Evolutionary conservation across 2,113 vertebrate genomes (phyloP).

Genomic region (Saguinus midas): DNA sequence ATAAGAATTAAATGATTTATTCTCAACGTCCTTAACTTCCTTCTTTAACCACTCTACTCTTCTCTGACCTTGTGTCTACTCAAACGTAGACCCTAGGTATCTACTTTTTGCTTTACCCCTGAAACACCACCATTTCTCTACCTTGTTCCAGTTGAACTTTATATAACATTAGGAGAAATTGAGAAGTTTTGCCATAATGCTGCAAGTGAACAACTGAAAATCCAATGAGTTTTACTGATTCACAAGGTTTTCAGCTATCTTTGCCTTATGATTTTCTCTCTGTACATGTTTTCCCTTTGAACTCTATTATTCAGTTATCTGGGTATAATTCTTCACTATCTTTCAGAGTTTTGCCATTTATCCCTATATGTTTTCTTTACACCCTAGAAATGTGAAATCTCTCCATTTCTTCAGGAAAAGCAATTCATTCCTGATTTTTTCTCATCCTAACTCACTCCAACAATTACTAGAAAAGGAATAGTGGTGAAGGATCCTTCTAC

Average conservation of each 20-base stretch:
- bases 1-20: not conserved
- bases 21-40: not conserved
- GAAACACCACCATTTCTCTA: not conserved
- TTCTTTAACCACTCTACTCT: not conserved
- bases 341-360: not conserved
- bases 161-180: not conserved
- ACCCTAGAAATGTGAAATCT: not conserved
- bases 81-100: not conserved
- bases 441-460: not conserved
- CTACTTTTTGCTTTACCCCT: not conserved
- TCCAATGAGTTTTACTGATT: not conserved
- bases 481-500: fast-evolving
- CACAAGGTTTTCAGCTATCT: not conserved
- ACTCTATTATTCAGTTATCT: not conserved
- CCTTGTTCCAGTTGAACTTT: not conserved
- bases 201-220: not conserved
- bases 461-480: not conserved
- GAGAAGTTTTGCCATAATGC: not conserved
- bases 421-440: not conserved
- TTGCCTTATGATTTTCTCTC: not conserved
- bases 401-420: not conserved
- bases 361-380: not conserved
- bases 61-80: not conserved
- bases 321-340: not conserved
- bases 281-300: not conserved